Evolutionary conservation across 2,797 vertebrate genomes (phyloP).

Genomic region (Natrix natrix): DNA sequence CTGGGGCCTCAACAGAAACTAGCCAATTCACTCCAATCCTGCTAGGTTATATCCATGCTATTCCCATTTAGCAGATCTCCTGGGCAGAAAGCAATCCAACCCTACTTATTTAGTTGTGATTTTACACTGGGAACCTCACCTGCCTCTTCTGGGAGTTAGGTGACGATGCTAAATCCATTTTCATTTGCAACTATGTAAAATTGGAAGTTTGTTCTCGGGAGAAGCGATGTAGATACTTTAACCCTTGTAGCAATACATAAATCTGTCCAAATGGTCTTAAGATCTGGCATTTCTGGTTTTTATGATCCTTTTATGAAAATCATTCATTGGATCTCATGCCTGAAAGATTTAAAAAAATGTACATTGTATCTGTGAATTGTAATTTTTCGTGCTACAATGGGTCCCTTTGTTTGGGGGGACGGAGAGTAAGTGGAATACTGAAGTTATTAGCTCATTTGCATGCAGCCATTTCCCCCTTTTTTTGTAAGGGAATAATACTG

Average conservation of each 20-base stretch:
- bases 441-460: neutral
- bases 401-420: neutral
- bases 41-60: conserved; percentile 15
- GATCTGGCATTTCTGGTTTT: neutral
- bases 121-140: conserved; percentile 19
- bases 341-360: neutral
- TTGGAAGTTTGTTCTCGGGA: neutral
- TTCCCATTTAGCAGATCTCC: conserved; percentile 12
- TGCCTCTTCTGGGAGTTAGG: conserved; percentile 18
- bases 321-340: neutral
- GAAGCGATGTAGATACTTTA: neutral
- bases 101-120: conserved; percentile 3
- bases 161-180: conserved; percentile 23
- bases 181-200: conserved; percentile 19
- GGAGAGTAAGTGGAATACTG: neutral
- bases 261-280: fast-evolving
- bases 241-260: fast-evolving
- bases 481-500: neutral
- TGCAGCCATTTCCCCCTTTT: neutral
- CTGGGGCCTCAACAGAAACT: conserved; percentile 7
- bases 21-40: conserved; percentile 13
- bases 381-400: neutral
- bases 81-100: conserved; percentile 23
- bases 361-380: neutral
- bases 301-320: neutral